Conservation (phyloP, 2,797 vertebrate species). For the Crocodylus rhombifer region DNA sequence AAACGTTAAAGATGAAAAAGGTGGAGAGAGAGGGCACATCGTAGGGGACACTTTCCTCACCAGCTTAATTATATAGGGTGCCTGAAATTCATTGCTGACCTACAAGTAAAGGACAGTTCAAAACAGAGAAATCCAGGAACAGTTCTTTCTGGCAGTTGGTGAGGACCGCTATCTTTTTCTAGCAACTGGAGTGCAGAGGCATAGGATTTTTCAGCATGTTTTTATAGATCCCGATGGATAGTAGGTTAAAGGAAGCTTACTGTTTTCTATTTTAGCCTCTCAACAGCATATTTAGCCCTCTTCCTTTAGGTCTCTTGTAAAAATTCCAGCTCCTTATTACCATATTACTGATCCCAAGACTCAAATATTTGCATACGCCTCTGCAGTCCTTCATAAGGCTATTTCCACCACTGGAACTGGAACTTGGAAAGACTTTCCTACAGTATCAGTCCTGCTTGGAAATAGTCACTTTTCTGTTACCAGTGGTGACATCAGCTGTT, state of each 20-base stretch:
- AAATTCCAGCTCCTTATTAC: background rate
- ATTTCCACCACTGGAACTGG: background rate
- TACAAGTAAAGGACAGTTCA: background rate
- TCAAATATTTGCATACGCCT: background rate
- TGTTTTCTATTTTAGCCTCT: background rate
- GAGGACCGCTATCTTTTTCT: background rate
- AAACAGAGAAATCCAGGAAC: background rate
- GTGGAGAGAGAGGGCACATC: background rate
- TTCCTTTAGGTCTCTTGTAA: background rate
- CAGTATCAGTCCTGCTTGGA: background rate
- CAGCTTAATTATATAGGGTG: background rate
- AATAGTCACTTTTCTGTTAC: background rate
- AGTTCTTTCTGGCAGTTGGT: background rate
- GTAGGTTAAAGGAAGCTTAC: background rate
- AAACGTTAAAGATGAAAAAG: background rate
- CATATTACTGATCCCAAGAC: background rate
- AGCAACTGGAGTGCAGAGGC: background rate
- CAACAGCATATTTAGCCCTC: background rate
- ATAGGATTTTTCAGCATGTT: background rate
- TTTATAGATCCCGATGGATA: background rate
- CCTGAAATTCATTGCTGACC: background rate
- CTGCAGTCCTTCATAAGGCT: background rate
- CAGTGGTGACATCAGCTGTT: background rate
- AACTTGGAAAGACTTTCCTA: background rate
- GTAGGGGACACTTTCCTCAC: background rate